A percentile compares a stretch with the other conserved stretches of the same genome.
Evolutionary conservation across 2,113 vertebrate species (phyloP).

Genomic region (Triplophysa dalaica): DNA sequence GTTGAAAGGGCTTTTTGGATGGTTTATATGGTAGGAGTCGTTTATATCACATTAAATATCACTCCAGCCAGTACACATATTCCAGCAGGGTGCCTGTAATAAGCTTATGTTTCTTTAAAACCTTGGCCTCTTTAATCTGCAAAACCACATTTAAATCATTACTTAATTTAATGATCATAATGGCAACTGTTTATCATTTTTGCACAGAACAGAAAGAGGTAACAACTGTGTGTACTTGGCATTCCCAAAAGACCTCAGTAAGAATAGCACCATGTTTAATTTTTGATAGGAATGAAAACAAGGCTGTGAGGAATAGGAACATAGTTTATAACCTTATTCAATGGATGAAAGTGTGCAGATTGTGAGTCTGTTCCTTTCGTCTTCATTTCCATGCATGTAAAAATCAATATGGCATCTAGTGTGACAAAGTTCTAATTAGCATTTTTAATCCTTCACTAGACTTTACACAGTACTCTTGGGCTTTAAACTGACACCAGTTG

Average conservation of each 20-base stretch:
- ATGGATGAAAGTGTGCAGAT: no score
- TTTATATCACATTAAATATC: neutral
- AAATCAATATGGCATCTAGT: no score
- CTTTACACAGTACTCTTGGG: no score
- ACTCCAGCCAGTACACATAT: neutral
- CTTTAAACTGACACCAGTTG: no score
- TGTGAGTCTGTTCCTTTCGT: no score
- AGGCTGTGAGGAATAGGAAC: no score
- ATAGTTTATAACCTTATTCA: no score
- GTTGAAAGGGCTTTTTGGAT: neutral
- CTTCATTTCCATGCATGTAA: no score
- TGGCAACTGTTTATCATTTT: slow-evolving; percentile 2
- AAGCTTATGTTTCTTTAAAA: neutral
- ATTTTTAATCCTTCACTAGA: no score
- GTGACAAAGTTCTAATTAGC: no score
- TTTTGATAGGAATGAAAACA: no score
- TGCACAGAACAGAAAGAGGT: neutral
- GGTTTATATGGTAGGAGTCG: neutral
- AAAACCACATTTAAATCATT: neutral
- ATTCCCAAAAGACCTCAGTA: neutral
- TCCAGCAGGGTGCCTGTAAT: neutral
- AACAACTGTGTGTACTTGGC: neutral
- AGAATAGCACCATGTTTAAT: no score
- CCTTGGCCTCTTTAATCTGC: neutral
- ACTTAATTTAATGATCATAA: neutral